phyloP scores from a whole-genome alignment of 2,888 invertebrate species.

The Drosophila borborema region DNA sequence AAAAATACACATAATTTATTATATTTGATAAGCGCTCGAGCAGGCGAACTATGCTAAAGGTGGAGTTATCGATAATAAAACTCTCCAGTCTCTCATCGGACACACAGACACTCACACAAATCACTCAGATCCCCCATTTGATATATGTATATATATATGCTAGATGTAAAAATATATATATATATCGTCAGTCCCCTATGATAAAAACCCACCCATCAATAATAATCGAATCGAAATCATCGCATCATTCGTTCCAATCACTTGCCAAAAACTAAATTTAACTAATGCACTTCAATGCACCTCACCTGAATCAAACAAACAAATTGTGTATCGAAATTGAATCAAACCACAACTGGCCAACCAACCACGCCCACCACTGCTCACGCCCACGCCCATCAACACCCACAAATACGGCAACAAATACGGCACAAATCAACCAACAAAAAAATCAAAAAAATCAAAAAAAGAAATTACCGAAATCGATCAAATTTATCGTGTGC shows the following conservation, averaged over 20 bases:
- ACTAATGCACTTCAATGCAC: slow-evolving; percentile 78
- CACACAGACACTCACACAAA: slow-evolving; percentile 4
- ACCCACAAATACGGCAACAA: slow-evolving; percentile 48
- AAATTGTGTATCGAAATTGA: slow-evolving; percentile 40
- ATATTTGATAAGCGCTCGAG: slow-evolving; percentile 23
- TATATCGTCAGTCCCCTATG: background rate
- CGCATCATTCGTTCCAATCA: slow-evolving; percentile 48
- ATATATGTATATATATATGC: background rate
- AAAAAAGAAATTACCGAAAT: slow-evolving; percentile 87
- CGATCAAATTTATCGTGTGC: slow-evolving; percentile 97
- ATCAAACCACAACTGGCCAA: slow-evolving; percentile 52
- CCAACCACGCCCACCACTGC: slow-evolving; percentile 44
- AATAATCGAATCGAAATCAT: slow-evolving; percentile 32
- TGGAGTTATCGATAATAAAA: slow-evolving; percentile 5
- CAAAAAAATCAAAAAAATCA: slow-evolving; percentile 16
- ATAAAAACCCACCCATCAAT: slow-evolving; percentile 2
- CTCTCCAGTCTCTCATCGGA: slow-evolving; percentile 16
- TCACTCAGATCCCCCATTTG: background rate
- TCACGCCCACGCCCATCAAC: slow-evolving; percentile 46
- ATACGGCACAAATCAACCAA: slow-evolving; percentile 58
- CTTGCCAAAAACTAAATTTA: slow-evolving; percentile 60
- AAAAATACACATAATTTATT: slow-evolving; percentile 6
- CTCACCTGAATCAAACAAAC: slow-evolving; percentile 46
- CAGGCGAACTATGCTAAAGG: slow-evolving; percentile 14
- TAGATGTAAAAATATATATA: slow-evolving; percentile 12